phyloP scores from a whole-genome alignment of 2,888 invertebrate species.

The Philonicus albiceps region DNA sequence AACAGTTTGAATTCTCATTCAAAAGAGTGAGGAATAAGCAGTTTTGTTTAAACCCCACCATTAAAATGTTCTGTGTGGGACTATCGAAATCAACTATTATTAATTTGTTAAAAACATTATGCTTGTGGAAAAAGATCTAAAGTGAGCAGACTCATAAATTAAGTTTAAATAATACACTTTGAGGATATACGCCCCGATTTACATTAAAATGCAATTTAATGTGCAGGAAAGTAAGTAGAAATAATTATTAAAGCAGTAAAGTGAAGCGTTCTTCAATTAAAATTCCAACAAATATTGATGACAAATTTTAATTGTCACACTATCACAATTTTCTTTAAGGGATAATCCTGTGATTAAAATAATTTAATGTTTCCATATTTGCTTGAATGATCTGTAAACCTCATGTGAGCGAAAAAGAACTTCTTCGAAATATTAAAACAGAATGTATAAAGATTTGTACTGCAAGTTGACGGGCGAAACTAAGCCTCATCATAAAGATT shows the following conservation, averaged over 20 bases:
- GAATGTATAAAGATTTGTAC: too few species aligned
- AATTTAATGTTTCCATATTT: too few species aligned
- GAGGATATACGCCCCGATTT: background rate
- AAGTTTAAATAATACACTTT: too few species aligned
- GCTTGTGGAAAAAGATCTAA: background rate
- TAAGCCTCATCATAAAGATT: too few species aligned
- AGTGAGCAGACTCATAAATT: too few species aligned
- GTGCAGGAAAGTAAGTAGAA: background rate
- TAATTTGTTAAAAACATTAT: background rate
- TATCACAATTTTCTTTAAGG: background rate
- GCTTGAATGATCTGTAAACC: too few species aligned
- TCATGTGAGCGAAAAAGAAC: too few species aligned
- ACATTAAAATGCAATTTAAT: background rate
- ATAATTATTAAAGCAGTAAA: background rate
- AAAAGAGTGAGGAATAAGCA: background rate
- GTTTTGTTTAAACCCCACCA: background rate
- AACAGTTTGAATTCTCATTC: background rate
- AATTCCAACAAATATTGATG: background rate
- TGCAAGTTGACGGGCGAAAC: too few species aligned
- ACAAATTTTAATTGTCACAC: too few species aligned
- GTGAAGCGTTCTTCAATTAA: background rate
- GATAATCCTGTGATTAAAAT: too few species aligned
- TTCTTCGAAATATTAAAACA: too few species aligned
- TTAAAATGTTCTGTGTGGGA: background rate
- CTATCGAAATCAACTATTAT: too few species aligned